Percentiles rank a stretch among this genome's conserved stretches.
phyloP scores from a whole-genome alignment of 2,797 vertebrate species.

The Fratercula arctica region DNA sequence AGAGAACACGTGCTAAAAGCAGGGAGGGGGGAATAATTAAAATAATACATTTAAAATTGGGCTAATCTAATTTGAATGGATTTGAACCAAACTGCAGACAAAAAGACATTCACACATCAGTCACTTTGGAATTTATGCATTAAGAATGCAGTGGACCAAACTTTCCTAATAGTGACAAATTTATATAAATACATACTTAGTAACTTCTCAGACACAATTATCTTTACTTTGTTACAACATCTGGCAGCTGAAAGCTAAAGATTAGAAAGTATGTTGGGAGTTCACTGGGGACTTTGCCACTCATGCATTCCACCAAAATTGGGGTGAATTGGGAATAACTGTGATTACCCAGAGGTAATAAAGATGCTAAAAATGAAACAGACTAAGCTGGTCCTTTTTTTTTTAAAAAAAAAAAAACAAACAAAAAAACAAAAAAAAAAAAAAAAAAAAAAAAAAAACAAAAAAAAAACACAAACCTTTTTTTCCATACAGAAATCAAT shows the following conservation, averaged over 20 bases:
- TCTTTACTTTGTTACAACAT: neutral
- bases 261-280: neutral
- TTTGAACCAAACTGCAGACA: neutral
- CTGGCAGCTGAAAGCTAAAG: neutral
- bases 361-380: neutral
- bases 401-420: no score
- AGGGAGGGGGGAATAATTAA: neutral
- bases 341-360: neutral
- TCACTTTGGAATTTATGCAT: neutral
- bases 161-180: neutral
- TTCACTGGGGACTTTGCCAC: neutral
- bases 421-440: neutral
- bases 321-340: neutral
- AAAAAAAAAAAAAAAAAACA: neutral
- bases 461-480: no score
- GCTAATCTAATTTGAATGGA: neutral
- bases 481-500: neutral
- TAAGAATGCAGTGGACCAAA: neutral
- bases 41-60: neutral
- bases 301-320: neutral
- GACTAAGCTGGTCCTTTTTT: neutral
- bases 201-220: neutral
- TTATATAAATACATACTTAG: neutral
- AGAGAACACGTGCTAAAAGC: neutral
- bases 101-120: neutral